Evolutionary conservation across 2,888 invertebrate genomes (phyloP), one percentile per base, ranked within the genome.

Genomic region (Diadromus collaris): DNA sequence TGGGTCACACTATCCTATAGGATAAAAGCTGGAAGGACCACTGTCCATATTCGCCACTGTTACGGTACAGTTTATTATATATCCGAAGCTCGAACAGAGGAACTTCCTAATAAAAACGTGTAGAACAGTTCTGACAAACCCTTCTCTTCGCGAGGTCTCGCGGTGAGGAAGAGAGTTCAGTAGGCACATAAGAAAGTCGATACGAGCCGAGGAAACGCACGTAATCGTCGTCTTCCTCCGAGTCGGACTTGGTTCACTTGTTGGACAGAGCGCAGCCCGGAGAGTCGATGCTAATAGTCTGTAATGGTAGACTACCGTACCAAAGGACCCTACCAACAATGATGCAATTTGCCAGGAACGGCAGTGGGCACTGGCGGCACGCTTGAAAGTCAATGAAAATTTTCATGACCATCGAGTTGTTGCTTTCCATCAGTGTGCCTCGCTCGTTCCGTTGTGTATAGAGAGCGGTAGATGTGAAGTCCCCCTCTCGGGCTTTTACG

Each of bases 261-360:
- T 68, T 41, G 10, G 32, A 41, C 24, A 54, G 56, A 54, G 44
- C 44, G 51, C 46, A 21, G 54, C n/a, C 10, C 44, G 27, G 56
- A 27, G 34, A 68, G 67, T 44, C 63, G 69, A 70, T 60, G 46
- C 67, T 76, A 79, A 79, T 72, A 61, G 71, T 58, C 63, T 24
- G 46, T 76, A 79, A 79, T 79, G 27, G 54, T 56, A 76, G 71
- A 68, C 63, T 44, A 68, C 34, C 16, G 63, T 38, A 48, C 54
- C 54, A 19, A 68, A 48, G 63, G 46, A 70, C 24, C 29, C 27
- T 56, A 32, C 54, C 69, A 44, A 69, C 24, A 24, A 70, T 61
- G 74, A 70, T 71, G 71, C 46, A 63, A 79, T 76, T 79, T 76
- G 41, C 70, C 29, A 54, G 51, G 61, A 46, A 74, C 32, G 19